Conservation (phyloP, 2,797 vertebrate species). For the Falco naumanni region DNA sequence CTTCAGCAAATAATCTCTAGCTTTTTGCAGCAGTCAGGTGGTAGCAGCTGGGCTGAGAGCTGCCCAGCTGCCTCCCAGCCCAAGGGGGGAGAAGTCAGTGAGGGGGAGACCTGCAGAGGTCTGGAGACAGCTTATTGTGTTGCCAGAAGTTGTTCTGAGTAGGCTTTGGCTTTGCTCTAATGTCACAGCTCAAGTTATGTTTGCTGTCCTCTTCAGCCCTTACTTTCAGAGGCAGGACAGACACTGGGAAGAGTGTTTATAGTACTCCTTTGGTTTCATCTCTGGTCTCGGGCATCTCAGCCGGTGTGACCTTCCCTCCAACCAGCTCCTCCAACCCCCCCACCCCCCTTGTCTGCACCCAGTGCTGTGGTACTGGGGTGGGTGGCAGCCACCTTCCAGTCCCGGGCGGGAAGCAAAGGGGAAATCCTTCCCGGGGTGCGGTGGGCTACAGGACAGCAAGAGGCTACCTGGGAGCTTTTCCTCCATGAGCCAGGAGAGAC, state of each 20-base stretch:
- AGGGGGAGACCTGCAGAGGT: background rate
- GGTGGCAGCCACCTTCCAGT: background rate
- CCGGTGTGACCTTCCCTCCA: background rate
- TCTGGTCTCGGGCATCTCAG: background rate
- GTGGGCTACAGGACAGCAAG: background rate
- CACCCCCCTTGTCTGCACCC: fast-evolving
- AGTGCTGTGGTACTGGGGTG: background rate
- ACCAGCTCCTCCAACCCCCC: background rate
- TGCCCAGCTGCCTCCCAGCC: background rate
- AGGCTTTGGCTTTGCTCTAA: background rate
- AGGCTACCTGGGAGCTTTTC: background rate
- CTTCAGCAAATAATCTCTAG: background rate
- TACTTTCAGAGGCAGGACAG: background rate
- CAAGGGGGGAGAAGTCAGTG: background rate
- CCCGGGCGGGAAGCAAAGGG: background rate
- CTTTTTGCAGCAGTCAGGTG: background rate
- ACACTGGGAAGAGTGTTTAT: background rate
- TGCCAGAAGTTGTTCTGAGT: background rate
- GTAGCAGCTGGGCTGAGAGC: background rate
- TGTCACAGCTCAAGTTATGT: background rate
- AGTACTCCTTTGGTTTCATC: background rate
- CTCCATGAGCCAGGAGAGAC: fast-evolving
- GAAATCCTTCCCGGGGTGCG: background rate
- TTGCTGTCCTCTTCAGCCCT: background rate
- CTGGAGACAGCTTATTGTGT: background rate